Evolutionary conservation across 2,797 vertebrate genomes (phyloP).

Genomic region (Mareca penelope): DNA sequence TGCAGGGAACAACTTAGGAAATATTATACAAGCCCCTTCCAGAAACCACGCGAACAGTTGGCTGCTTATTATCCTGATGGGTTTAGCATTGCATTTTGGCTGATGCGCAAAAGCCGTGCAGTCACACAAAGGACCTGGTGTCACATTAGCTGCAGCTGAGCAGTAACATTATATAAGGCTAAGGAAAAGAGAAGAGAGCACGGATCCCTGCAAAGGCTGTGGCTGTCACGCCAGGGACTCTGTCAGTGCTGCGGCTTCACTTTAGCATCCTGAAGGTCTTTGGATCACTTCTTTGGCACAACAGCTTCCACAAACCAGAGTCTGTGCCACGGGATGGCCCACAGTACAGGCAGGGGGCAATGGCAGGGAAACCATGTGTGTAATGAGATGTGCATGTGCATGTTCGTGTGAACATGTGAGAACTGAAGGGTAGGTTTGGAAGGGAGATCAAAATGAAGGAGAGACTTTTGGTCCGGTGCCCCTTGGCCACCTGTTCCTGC

Average conservation of each 20-base stretch:
- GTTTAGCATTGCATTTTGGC: constrained; percentile 34
- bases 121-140: neutral
- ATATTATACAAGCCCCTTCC: neutral
- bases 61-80: neutral
- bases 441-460: neutral
- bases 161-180: neutral
- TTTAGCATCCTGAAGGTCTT: neutral
- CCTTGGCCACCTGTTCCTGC: neutral
- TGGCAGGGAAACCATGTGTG: fast-evolving
- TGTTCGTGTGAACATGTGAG: neutral
- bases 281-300: neutral
- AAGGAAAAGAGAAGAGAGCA: neutral
- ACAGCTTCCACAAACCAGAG: neutral
- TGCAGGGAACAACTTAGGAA: neutral
- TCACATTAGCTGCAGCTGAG: neutral
- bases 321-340: neutral
- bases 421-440: neutral
- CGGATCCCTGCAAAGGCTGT: neutral
- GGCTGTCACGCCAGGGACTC: neutral
- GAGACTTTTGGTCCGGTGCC: neutral
- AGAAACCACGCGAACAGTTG: neutral
- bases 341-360: fast-evolving
- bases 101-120: neutral
- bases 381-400: neutral
- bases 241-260: neutral